A percentile compares a stretch with the other conserved stretches of the same genome.
phyloP scores from a whole-genome alignment of 2,888 invertebrate species.

The Syrphus vitripennis region DNA sequence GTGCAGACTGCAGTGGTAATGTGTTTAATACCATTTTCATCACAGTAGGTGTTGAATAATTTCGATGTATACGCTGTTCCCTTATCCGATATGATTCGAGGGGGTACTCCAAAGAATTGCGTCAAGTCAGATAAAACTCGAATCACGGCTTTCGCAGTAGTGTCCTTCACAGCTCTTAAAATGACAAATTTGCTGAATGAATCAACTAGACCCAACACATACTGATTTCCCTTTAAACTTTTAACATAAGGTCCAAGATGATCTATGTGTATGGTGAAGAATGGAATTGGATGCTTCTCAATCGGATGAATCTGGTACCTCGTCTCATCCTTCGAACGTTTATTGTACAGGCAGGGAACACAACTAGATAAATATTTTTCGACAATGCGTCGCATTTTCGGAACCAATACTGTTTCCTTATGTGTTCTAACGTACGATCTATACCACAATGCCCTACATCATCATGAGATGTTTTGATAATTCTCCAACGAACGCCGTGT shows the following conservation, averaged over 20 bases:
- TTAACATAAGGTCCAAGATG: constrained; percentile 41
- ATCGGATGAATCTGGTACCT: constrained; percentile 10
- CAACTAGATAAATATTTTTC: constrained; percentile 54
- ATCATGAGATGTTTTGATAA: constrained; percentile 51
- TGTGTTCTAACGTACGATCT: constrained; percentile 42
- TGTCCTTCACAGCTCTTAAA: constrained; percentile 32
- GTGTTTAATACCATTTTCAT: constrained; percentile 47
- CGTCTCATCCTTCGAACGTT: constrained; percentile 23
- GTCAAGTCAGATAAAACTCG: constrained; percentile 25
- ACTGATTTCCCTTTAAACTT: constrained; percentile 26
- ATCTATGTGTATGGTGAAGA: constrained; percentile 35
- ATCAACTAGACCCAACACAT: constrained; percentile 26
- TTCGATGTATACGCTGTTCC: constrained; percentile 69
- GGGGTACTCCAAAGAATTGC: constrained; percentile 56
- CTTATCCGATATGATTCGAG: constrained; percentile 58
- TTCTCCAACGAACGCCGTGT: constrained; percentile 23
- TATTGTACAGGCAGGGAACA: constrained; percentile 51
- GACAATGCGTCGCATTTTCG: constrained; percentile 31
- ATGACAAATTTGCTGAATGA: constrained; percentile 38
- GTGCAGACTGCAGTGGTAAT: constrained; percentile 42
- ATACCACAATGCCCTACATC: constrained; percentile 51
- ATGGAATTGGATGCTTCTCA: constrained; percentile 22
- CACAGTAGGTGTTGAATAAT: constrained; percentile 57
- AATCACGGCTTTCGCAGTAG: constrained; percentile 34
- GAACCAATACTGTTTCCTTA: constrained; percentile 66